Base-by-base conservation (phyloP, 2,888 invertebrate genomes). In the Trichogramma dendrolimi region DNA sequence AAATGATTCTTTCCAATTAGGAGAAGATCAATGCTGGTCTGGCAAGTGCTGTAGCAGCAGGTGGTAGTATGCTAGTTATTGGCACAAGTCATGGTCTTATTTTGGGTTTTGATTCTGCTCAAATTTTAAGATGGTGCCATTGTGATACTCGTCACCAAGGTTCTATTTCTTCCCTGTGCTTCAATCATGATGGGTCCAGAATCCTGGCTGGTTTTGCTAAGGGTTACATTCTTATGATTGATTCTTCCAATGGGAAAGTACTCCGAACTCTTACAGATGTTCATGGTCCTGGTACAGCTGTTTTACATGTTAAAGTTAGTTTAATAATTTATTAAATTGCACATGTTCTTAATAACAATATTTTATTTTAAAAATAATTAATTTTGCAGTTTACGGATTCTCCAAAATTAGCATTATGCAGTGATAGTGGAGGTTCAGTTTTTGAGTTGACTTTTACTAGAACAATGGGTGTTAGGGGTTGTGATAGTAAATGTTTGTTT, bases 401-500 rank as follows among this genome's bases (percentile, higher is more conserved):
- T 67, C 84, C 87, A 5, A 86, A 88, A 40, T 77, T 92, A 62
- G 93, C 92, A 1, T 80, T 93, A 42, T 89, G 90, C 70, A 90
- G 94, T 27, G 97, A 98, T 75, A 92, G 92, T 53, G 94, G 96
- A 3, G 98, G 98, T 0, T 97, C 96, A 1, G 96, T 98, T 2
- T 98, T 96, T 86, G 90, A 95, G 68, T 82, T 97, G 46, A 91
- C 88, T 71, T 96, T 96, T 75, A 92, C 91, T 49, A 83, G 95
- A 62, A 87, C 92, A 8, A 84, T 96, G 70, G 96, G 95, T 10
- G 90, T 94, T 46, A 84, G 96, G 50, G 90, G 91, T 1, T 93
- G 92, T 77, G 90, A 93, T 65, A 91, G 94, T 0, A 90, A 93
- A 58, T 97, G 98, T 77, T 82, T 99, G 11, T 99, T 99, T 80